Conservation (phyloP, 2,888 invertebrate species). For the Protophormia terraenovae region DNA sequence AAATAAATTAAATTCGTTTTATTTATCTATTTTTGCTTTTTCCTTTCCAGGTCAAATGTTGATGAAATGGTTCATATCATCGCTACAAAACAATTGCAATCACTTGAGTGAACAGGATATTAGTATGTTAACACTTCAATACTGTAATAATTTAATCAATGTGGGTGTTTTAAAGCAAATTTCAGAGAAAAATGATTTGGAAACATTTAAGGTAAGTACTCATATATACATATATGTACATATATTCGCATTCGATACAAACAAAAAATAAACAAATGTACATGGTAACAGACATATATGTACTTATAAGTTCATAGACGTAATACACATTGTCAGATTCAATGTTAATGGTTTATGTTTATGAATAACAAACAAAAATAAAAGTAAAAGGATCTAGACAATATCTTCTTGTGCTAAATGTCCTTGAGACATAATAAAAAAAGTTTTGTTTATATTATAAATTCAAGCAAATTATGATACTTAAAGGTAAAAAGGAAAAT, state of each 20-base stretch:
- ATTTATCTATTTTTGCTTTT: background rate
- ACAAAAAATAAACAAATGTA: background rate
- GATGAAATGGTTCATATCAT: conserved; percentile 93
- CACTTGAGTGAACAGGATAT: conserved; percentile 86
- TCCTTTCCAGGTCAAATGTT: conserved; percentile 90
- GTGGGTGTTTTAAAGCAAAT: conserved; percentile 92
- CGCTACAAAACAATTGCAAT: conserved; percentile 82
- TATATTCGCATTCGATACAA: background rate
- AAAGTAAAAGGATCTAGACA: background rate
- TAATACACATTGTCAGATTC: background rate
- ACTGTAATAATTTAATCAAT: conserved; percentile 92
- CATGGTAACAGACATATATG: background rate
- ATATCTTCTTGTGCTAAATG: background rate
- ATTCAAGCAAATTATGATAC: background rate
- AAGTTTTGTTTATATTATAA: background rate
- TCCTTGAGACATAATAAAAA: background rate
- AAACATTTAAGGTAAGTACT: conserved; percentile 72
- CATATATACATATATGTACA: background rate
- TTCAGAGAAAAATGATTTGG: conserved; percentile 85
- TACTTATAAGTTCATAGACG: too few species aligned
- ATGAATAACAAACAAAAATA: background rate
- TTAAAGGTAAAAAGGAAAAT: too few species aligned
- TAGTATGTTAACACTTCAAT: conserved; percentile 89
- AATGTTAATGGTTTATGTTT: background rate
- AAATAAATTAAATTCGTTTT: background rate